Evolutionary conservation across 1,140 invertebrate species (phyloP).

Genomic region (Drosophila ananassae): DNA sequence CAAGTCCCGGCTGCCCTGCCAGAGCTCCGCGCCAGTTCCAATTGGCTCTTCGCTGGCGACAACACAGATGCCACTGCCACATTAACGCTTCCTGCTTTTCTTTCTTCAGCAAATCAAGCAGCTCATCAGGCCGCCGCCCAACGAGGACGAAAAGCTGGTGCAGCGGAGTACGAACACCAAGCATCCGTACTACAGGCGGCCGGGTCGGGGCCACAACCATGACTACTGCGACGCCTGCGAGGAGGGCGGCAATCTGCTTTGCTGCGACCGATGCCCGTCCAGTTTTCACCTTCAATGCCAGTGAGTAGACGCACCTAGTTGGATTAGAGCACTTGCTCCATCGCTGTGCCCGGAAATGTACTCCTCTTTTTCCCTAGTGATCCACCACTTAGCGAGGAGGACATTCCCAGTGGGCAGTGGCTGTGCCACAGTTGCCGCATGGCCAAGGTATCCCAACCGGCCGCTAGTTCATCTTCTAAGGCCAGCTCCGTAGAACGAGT

Average conservation of each 20-base stretch:
- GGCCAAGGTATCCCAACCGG: constrained; percentile 66
- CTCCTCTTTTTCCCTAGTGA: constrained; percentile 87
- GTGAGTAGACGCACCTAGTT: constrained; percentile 85
- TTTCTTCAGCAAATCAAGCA: constrained; percentile 92
- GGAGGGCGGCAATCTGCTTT: constrained; percentile 97
- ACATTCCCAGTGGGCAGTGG: constrained; percentile 96
- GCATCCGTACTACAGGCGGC: constrained; percentile 93
- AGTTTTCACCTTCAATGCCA: constrained; percentile 98
- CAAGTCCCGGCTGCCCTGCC: background rate
- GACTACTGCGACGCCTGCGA: constrained; percentile 96
- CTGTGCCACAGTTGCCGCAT: constrained; percentile 92
- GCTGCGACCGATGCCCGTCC: constrained; percentile 97
- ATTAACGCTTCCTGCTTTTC: constrained; percentile 15
- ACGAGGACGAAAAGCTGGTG: constrained; percentile 85
- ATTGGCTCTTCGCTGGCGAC: background rate
- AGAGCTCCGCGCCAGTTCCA: background rate
- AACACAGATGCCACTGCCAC: constrained; percentile 21
- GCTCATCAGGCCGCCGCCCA: constrained; percentile 94
- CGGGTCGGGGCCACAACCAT: constrained; percentile 95
- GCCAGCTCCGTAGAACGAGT: constrained; percentile 77
- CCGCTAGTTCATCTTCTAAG: constrained; percentile 57
- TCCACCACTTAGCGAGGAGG: constrained; percentile 93
- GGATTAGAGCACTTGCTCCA: no score
- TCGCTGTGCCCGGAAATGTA: background rate
- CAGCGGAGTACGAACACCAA: constrained; percentile 89